Evolutionary conservation across 2,797 vertebrate genomes (phyloP).

Genomic region (Acanthurus tractus): DNA sequence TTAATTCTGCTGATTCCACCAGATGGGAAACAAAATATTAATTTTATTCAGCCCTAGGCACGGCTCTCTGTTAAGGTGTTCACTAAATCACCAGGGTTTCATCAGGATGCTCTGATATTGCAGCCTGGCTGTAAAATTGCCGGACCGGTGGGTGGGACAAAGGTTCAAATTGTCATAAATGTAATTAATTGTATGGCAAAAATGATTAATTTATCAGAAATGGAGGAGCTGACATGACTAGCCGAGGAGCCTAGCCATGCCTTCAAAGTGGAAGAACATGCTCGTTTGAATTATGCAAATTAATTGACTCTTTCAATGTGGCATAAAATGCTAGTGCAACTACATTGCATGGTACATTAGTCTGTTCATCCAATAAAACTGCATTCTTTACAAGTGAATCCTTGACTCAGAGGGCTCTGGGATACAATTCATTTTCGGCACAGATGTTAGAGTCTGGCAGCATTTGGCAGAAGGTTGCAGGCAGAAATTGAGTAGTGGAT

Average conservation of each 20-base stretch:
- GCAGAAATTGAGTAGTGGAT: conserved; percentile 52
- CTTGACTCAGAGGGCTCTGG: conserved; percentile 88
- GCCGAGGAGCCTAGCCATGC: conserved; percentile 91
- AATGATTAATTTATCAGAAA: conserved; percentile 98
- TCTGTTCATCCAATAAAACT: conserved; percentile 97
- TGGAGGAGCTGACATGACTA: conserved; percentile 86
- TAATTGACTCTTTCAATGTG: conserved; percentile 99
- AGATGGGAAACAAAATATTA: conserved; percentile 99
- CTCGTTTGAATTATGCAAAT: conserved; percentile 99
- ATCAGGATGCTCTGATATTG: conserved; percentile 90
- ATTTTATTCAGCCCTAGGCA: conserved; percentile 99
- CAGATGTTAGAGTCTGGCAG: conserved; percentile 86
- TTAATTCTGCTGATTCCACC: conserved; percentile 99
- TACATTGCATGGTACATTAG: conserved; percentile 99
- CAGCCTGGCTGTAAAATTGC: conserved; percentile 90
- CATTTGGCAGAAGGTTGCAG: conserved; percentile 76
- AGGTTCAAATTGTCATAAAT: conserved; percentile 98
- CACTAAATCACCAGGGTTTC: conserved; percentile 95
- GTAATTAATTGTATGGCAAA: conserved; percentile 97
- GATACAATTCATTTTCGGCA: conserved; percentile 90
- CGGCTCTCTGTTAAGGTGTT: conserved; percentile 94
- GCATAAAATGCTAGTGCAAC: conserved; percentile 98
- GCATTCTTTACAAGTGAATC: conserved; percentile 91
- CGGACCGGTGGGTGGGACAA: conserved; percentile 83
- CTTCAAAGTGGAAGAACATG: conserved; percentile 93